phyloP scores from a whole-genome alignment of 1,140 invertebrate species.

The Pseudomyrmex dendroicus region DNA sequence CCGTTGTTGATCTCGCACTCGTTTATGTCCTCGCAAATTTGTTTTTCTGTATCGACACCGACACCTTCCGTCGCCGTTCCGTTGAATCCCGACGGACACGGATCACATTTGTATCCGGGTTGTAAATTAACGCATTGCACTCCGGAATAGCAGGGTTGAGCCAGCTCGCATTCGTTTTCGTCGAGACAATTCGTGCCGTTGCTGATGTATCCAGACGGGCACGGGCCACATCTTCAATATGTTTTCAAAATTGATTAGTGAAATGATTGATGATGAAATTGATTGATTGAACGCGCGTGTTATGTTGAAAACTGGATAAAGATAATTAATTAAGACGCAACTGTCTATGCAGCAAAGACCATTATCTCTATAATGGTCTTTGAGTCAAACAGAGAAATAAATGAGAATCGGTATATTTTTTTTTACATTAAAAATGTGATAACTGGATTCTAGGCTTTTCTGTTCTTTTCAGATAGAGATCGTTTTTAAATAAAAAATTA shows the following conservation, averaged over 20 bases:
- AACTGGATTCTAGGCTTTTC: neutral
- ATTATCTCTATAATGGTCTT: too few species aligned
- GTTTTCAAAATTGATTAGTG: neutral
- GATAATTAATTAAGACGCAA: too few species aligned
- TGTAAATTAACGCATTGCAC: slow-evolving; percentile 92
- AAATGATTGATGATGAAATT: neutral
- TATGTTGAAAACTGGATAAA: neutral
- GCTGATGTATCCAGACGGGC: slow-evolving; percentile 92
- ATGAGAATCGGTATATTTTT: too few species aligned
- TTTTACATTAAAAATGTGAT: too few species aligned
- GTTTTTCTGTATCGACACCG: slow-evolving; percentile 88
- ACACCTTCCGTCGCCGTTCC: slow-evolving; percentile 88
- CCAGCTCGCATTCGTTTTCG: slow-evolving; percentile 94
- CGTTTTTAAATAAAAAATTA: too few species aligned
- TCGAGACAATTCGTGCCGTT: slow-evolving; percentile 93
- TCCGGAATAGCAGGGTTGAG: slow-evolving; percentile 93
- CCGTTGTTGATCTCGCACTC: slow-evolving; percentile 93
- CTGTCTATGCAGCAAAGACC: too few species aligned
- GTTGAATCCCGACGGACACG: slow-evolving; percentile 92
- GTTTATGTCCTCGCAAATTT: slow-evolving; percentile 94
- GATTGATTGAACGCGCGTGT: neutral
- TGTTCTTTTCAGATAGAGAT: too few species aligned
- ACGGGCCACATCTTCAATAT: slow-evolving; percentile 88
- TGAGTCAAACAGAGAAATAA: too few species aligned
- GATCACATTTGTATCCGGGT: slow-evolving; percentile 93